Conservation (phyloP, 2,888 invertebrate genomes). For the Temnothorax rugatulus region DNA sequence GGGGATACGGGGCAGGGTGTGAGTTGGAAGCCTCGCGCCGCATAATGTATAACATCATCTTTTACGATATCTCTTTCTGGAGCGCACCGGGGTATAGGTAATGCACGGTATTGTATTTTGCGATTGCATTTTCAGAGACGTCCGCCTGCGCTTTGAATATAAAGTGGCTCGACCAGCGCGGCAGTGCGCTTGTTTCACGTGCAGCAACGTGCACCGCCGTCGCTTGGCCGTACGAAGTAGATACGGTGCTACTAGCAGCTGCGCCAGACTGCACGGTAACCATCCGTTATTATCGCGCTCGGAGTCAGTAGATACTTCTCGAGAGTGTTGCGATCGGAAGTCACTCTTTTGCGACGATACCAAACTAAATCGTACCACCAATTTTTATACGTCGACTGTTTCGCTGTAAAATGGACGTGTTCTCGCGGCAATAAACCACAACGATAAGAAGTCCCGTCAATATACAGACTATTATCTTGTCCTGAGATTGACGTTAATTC, state of each 20-base stretch:
- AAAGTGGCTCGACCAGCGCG: conserved; percentile 78
- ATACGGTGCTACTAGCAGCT: conserved; percentile 70
- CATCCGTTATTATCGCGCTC: conserved; percentile 75
- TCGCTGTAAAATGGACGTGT: background rate
- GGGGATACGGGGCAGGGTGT: conserved; percentile 56
- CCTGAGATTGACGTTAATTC: background rate
- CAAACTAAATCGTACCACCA: conserved; percentile 16
- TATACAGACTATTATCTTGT: background rate
- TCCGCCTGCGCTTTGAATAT: conserved; percentile 85
- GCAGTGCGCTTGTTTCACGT: conserved; percentile 71
- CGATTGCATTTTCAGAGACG: conserved; percentile 85
- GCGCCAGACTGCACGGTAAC: conserved; percentile 71
- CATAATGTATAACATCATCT: conserved; percentile 85
- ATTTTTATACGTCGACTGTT: conserved; percentile 52
- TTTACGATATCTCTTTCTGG: conserved; percentile 84
- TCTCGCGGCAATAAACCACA: background rate
- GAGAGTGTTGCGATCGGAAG: conserved; percentile 71
- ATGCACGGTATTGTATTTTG: conserved; percentile 85
- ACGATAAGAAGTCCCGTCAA: background rate
- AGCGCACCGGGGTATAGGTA: conserved; percentile 80
- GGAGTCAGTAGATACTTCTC: conserved; percentile 72
- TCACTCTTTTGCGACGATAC: conserved; percentile 66
- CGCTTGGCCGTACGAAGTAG: conserved; percentile 65
- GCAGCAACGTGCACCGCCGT: conserved; percentile 52
- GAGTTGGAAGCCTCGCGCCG: conserved; percentile 79